Conservation (phyloP, 2,797 vertebrate genomes). For the Semaprochilodus insignis region DNA sequence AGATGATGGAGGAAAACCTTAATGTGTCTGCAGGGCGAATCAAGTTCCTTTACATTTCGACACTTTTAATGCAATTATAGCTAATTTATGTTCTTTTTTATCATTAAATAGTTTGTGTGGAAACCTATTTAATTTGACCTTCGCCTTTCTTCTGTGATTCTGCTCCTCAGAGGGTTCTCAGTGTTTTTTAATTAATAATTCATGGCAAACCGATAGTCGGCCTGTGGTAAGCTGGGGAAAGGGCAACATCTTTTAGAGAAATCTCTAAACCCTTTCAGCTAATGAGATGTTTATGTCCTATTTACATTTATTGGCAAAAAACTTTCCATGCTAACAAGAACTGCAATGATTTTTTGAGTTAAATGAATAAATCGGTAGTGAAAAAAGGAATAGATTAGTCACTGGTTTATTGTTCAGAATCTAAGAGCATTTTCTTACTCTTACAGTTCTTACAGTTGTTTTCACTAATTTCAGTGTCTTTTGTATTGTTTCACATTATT, state of each 20-base stretch:
- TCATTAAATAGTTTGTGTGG: conserved; percentile 66
- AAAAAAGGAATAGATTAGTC: background rate
- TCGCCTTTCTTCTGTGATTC: conserved; percentile 73
- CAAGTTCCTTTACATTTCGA: conserved; percentile 64
- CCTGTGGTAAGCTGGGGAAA: conserved; percentile 59
- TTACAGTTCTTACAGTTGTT: background rate
- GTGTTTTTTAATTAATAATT: conserved; percentile 83
- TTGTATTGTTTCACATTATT: conserved; percentile 24
- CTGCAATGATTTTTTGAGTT: background rate
- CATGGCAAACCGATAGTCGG: conserved; percentile 73
- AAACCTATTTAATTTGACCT: conserved; percentile 81
- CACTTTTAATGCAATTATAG: conserved; percentile 79
- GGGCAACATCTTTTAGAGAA: conserved; percentile 63
- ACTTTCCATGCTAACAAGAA: background rate
- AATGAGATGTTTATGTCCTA: conserved; percentile 63
- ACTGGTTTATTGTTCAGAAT: background rate
- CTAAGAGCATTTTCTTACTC: background rate
- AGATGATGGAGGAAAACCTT: conserved; percentile 68
- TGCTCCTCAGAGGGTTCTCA: conserved; percentile 73
- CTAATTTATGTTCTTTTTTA: conserved; percentile 73
- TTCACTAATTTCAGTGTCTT: conserved; percentile 20
- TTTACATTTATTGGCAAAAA: background rate
- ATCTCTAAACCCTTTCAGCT: conserved; percentile 61
- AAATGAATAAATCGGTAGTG: background rate
- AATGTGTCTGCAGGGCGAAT: conserved; percentile 72